Percentiles rank a stretch among this genome's conserved stretches.
Conservation (phyloP, 2,113 vertebrate species). For the Accipiter virgatus region DNA sequence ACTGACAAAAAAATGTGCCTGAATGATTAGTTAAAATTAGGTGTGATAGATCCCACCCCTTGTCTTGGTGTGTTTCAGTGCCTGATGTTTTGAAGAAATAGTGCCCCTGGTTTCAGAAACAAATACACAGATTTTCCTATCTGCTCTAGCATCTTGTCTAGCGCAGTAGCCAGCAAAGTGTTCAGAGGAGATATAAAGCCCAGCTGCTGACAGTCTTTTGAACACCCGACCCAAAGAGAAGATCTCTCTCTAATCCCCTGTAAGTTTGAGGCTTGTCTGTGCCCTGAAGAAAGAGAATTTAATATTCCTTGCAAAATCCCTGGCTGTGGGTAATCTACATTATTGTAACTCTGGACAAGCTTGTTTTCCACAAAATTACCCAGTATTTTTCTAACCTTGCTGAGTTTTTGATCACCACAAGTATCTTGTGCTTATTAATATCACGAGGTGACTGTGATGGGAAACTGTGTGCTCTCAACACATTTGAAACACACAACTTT, state of each 20-base stretch:
- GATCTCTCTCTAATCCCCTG: not conserved
- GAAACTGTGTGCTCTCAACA: not conserved
- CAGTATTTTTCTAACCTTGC: not conserved
- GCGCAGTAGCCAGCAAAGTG: not conserved
- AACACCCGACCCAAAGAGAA: not conserved
- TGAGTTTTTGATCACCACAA: not conserved
- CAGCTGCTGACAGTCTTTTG: not conserved
- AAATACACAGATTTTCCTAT: not conserved
- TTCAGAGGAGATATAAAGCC: not conserved
- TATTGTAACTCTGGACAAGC: not conserved
- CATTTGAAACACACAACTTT: fast-evolving
- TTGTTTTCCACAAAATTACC: not conserved
- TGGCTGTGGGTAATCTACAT: not conserved
- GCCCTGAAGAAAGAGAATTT: conserved; percentile 33
- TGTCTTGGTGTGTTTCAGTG: not conserved
- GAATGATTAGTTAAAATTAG: not conserved
- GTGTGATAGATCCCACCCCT: not conserved
- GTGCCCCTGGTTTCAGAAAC: not conserved
- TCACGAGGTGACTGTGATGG: fast-evolving
- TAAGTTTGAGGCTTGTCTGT: not conserved
- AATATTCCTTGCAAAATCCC: conserved; percentile 38
- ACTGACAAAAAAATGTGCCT: not conserved
- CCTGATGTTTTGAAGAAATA: not conserved
- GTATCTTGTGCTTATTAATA: not conserved
- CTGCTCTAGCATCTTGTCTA: not conserved